Evolutionary conservation across 2,888 invertebrate genomes (phyloP).

Genomic region (Ochlodes sylvanus): DNA sequence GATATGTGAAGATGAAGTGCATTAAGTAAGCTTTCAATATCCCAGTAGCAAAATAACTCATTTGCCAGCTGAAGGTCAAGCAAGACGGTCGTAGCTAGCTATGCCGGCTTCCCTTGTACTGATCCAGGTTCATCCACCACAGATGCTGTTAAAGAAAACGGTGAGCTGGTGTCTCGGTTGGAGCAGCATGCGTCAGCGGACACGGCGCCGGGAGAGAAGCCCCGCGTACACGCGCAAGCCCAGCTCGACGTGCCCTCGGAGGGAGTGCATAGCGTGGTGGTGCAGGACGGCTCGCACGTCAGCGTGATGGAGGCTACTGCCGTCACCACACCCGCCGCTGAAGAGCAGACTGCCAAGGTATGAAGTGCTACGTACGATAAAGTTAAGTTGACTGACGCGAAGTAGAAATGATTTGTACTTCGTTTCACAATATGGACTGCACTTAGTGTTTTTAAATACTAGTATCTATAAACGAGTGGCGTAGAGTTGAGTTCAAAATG

Average conservation of each 20-base stretch:
- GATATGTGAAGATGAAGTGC: too few species aligned
- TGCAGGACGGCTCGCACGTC: conserved; percentile 72
- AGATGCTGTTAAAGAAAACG: conserved; percentile 74
- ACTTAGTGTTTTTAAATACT: too few species aligned
- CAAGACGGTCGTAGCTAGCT: too few species aligned
- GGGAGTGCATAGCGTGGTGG: conserved; percentile 82
- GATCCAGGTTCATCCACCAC: background rate
- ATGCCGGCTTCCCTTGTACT: too few species aligned
- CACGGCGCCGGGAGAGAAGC: conserved; percentile 65
- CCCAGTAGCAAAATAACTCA: too few species aligned
- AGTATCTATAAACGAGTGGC: too few species aligned
- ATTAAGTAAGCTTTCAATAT: too few species aligned
- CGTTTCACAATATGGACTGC: too few species aligned
- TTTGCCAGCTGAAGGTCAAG: too few species aligned
- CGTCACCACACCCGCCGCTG: conserved; percentile 57
- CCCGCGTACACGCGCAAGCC: conserved; percentile 77
- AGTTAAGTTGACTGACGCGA: too few species aligned
- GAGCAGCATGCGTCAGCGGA: conserved; percentile 75
- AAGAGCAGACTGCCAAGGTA: conserved; percentile 76
- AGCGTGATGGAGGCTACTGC: conserved; percentile 64
- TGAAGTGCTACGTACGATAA: background rate
- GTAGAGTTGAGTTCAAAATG: too few species aligned
- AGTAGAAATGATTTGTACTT: too few species aligned
- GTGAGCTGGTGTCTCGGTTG: conserved; percentile 69
- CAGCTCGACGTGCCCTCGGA: conserved; percentile 84